Evolutionary conservation across 1,140 invertebrate species (phyloP), one percentile per base, ranked within the genome.

Genomic region (Augochlora pura): DNA sequence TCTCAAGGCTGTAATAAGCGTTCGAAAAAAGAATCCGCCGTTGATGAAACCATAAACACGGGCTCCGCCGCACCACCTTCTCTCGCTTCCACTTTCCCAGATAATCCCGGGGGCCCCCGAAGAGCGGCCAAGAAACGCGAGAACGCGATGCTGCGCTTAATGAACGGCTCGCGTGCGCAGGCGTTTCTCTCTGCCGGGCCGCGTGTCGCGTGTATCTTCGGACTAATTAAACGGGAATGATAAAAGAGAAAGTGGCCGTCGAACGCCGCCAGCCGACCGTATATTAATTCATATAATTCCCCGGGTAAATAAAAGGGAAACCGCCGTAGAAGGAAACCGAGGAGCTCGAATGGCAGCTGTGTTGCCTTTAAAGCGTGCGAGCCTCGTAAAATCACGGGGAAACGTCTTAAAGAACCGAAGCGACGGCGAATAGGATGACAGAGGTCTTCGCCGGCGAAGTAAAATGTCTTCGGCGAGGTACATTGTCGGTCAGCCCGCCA

Each of bases 141-240:
- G 57, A 62, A 42, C 63, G 71, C 38, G 76, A 78, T 72, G 76
- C 46, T 72, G 76, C 46, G 32, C 49, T 52, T 78, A 78, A 78
- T 72, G 76, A 72, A 64, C 60, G 60, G 32, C 54, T 78, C 76
- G 76, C 76, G 76, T 78, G 76, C 60, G 32, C 38, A 32, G 64
- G 63, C 60, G 60, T 72, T 78, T 78, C 76, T 65, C 64, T 7
- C 16, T n/a, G n/a, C n/a, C n/a, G 2, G 23, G 7, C 54, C 46
- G 59, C 57, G 68, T 78, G 60, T 27, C 60, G 65, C 39, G 52
- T 39, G 8, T 62, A 76, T 59, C 25, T 4, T 16, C 39, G 74
- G 74, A 72, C 76, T 78, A 78, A 78, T 78, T 78, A 78, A 78
- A 9, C 69, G 59, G 14, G 68, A 69, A 77, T 70, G 66, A 77